A percentile compares a stretch with the other conserved stretches of the same genome.
These are phyloP conservation scores for Turritopsis dohrnii DNA, from an alignment of 30 jellyfish, hydroid and myxozoan species.

Conservation along the genomic window DNA sequence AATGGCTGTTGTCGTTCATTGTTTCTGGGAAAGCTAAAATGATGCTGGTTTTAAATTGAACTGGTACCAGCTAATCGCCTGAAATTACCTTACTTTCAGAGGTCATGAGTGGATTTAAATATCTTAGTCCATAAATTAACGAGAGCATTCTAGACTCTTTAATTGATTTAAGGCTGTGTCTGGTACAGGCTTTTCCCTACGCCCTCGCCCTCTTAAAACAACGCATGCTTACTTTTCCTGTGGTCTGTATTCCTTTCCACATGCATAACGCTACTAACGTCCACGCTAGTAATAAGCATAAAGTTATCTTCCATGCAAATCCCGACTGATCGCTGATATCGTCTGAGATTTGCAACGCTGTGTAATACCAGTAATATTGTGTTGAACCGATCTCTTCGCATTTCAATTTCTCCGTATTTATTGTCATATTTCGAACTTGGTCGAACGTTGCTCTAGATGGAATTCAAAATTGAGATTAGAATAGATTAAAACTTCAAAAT, in stretches of 20 bases:
- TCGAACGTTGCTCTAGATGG: conserved; percentile 15
- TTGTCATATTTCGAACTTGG: neutral
- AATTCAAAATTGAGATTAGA: neutral
- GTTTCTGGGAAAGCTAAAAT: too few species aligned
- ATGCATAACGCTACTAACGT: conserved; percentile 55
- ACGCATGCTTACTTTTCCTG: conserved; percentile 67
- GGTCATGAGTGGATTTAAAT: too few species aligned
- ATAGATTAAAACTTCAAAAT: too few species aligned
- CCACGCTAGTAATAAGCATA: conserved; percentile 57
- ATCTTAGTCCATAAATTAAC: too few species aligned
- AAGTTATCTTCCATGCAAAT: conserved; percentile 60
- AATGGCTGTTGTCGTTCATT: too few species aligned
- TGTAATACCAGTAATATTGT: conserved; percentile 62
- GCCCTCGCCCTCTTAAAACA: neutral
- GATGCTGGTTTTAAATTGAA: too few species aligned
- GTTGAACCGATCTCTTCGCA: conserved; percentile 76
- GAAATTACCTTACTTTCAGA: too few species aligned
- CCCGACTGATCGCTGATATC: conserved; percentile 49
- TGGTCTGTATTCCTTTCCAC: conserved; percentile 68
- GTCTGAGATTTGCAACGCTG: conserved; percentile 48
- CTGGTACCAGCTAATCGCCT: too few species aligned
- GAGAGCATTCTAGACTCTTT: too few species aligned
- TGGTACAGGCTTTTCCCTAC: too few species aligned
- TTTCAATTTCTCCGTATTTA: conserved; percentile 21
- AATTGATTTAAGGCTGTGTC: too few species aligned